Evolutionary conservation across 2,888 invertebrate species (phyloP), one percentile per base, ranked within the genome.

Genomic region (Callinectes sapidus): DNA sequence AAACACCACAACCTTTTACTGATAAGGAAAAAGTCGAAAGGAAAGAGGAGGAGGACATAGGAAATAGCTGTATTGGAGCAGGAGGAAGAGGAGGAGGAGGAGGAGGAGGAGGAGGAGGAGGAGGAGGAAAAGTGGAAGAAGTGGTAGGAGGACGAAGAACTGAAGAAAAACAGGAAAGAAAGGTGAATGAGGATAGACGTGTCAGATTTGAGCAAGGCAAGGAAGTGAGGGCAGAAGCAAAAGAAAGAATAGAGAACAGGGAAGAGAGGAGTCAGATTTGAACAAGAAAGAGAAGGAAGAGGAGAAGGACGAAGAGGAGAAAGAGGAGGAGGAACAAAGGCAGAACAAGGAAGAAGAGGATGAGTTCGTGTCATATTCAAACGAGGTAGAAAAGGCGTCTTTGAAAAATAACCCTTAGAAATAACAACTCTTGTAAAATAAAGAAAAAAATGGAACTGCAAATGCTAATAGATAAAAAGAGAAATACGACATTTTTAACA

Each of bases 1-100:
- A 77, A 77, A 77, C 71, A 28, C 28, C 71, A 28, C 71, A 77
- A 28, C 71, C 28, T 77, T 77, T 77, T 77, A 77, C 71, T 77
- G 71, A 77, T 77, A 77, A 77, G 71, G 71, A 77, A 77, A 77
- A 77, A 77, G 71, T 77, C 28, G 71, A 32, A 77, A 77, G 28
- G 71, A 32, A 77, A 28, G n/a, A 77, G 71, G 28, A 77, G 71
- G 71, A 77, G 28, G 71, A 77, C 71, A 77, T 13, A 28, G 28
- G 28, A 77, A n/a, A 77, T 77, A 28, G 71, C n/a, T 28, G 71
- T 77, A 77, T 28, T 77, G 71, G 71, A 77, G 71, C 28, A 77
- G 32, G 71, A 77, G 71, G 71, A 77, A 32, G 71, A 77, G 71
- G 3, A 10, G 13, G 71, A 77, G 71, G 71, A 77, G 32, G 71